Conservation (phyloP, 2,888 invertebrate species). For the Platypus cylindrus region DNA sequence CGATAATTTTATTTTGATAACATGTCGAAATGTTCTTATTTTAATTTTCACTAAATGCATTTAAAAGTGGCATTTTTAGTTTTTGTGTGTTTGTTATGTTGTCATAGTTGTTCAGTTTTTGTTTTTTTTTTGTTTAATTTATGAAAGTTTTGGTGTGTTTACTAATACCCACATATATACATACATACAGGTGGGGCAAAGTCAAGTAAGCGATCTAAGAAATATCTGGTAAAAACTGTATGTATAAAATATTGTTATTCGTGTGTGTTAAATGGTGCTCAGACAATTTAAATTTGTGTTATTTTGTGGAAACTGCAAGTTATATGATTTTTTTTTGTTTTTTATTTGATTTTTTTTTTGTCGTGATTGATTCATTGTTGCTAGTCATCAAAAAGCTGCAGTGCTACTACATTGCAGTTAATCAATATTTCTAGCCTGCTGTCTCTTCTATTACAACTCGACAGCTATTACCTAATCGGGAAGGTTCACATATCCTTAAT, state of each 20-base stretch:
- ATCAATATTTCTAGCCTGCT: conserved; percentile 13
- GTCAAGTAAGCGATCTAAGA: conserved; percentile 39
- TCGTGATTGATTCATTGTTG: too few species aligned
- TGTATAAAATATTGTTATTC: conserved; percentile 38
- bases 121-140: conserved; percentile 26
- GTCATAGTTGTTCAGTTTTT: conserved; percentile 20
- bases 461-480: conserved; percentile 13
- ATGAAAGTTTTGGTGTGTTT: conserved; percentile 28
- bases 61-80: conserved; percentile 29
- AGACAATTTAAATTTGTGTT: conserved; percentile 36
- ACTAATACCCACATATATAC: conserved; percentile 39
- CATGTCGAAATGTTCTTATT: conserved; percentile 17
- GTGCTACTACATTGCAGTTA: conserved; percentile 16
- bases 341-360: too few species aligned
- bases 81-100: conserved; percentile 22
- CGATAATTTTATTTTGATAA: conserved; percentile 17
- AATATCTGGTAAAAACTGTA: conserved; percentile 38
- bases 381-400: conserved; percentile 22
- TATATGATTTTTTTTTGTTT: conserved; percentile 33
- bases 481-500: too few species aligned
- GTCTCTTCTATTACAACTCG: conserved; percentile 10
- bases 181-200: conserved; percentile 40
- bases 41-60: conserved; percentile 24
- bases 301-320: conserved; percentile 37
- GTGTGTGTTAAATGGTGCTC: conserved; percentile 38